Base-by-base conservation (phyloP, 2,113 vertebrate species). In the Bos javanicus region DNA sequence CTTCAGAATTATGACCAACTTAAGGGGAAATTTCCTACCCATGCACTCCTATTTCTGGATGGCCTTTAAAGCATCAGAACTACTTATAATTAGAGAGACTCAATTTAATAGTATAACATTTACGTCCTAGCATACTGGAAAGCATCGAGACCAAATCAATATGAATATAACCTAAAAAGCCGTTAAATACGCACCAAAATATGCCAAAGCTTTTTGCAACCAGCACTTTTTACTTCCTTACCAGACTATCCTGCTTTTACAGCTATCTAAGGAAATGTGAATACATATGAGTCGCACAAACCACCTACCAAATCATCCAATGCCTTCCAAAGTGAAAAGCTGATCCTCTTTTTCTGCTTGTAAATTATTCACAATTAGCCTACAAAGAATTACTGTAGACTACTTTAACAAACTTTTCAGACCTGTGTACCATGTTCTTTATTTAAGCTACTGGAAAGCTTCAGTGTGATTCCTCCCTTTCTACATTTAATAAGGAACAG, bases 341-440 rank as follows among this genome's bases (percentile, higher is more conserved):
- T 64, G 90, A 96, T 95, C 92, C 90, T 95, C 71, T n/a, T 92
- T 97, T 97, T 78, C 90, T 98, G 71, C 78, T 97, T 62, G 92
- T 97, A 60, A 97, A 96, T 98, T 92, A 98, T 96, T 98, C 94
- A 97, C 88, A 97, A 92, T 71, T 36, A 95, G 87, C 90, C 91
- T 90, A 97, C 90, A 90, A 97, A 97, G 83, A 93, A 93, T 93
- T 50, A 85, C 86, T 85, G 71, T 6, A 87, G 71, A 76, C 57
- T 59, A 43, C 71, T 33, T 80, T 17, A 93, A 76, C 15, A 60
- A 96, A 93, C 83, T 81, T 94, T 94, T 93, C 93, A 81, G n/a
- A 54, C 74, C 50, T 48, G 25, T 30, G 48, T 48, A 50, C 60
- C 50, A 48, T 23, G 25, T 80, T 94, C 82, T 86, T 7, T 23